Base-by-base conservation (phyloP, 2,113 vertebrate genomes). In the Abramis brama region DNA sequence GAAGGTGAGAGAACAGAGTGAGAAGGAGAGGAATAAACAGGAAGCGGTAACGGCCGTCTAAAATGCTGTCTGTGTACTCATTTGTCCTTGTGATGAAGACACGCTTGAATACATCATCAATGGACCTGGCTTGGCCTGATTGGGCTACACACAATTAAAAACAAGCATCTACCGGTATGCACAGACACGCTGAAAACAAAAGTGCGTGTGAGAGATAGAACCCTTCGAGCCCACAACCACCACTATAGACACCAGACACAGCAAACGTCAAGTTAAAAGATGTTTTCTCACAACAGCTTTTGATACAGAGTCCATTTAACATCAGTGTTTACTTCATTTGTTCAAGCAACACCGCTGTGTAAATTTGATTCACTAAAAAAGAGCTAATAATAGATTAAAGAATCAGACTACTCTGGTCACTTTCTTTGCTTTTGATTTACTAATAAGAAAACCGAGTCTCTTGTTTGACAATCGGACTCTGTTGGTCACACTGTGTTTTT, bases 11-110 rank as follows among this genome's bases (percentile, higher is more conserved):
- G 52, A 50, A 15, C 17, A 23, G 68, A 60, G 25, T 45, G 84
- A 59, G 30, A 73, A 45, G 57, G 19, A 77, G 60, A 43, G 5
- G 30, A 68, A 57, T 70, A 30, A 85, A 73, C 83, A 71, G 39
- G 23, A 50, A 73, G 50, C 2, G 50, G 68, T 25, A 74, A 39
- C 59, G 39, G 52, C 19, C 15, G 9, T 50, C 45, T 73, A 50
- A 4, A 80, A 21, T 19, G 78, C 55, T 52, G 23, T 8, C 59
- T 43, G 50, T 45, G 60, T 47, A 6, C 79, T 82, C 79, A 71
- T 82, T 76, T 77, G 68, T 81, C 71, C 79, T 83, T 75, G 70
- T 82, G 71, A 77, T 86, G 79, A 82, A 82, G 77, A 85, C 85
- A 71, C 27, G 45, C 79, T 52, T 76, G 79, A 73, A 86, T 64